Percentiles rank a stretch among this genome's conserved stretches.
Evolutionary conservation across 2,113 vertebrate genomes (phyloP).

Genomic region (Phrynocephalus versicolor): DNA sequence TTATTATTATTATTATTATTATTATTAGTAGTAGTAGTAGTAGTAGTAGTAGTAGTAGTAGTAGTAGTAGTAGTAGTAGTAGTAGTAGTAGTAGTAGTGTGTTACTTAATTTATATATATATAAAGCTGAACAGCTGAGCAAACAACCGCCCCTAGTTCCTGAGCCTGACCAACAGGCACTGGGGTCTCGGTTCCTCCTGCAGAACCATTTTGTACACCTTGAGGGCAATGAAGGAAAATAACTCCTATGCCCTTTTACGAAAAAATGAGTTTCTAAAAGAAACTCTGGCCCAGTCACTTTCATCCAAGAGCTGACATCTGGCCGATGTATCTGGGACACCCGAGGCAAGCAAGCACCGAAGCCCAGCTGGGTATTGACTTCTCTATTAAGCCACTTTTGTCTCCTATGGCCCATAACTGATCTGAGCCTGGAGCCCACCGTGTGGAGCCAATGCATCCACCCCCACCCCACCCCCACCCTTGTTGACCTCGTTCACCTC

Average conservation of each 20-base stretch:
- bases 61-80: too few relatives aligned
- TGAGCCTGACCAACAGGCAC: too few relatives aligned
- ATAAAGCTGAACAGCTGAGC: too few relatives aligned
- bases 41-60: too few relatives aligned
- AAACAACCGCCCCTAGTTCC: too few relatives aligned
- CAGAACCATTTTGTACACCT: neutral
- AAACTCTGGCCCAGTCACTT: neutral
- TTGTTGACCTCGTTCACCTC: neutral
- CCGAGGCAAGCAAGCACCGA: neutral
- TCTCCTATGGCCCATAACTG: neutral
- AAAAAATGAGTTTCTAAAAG: neutral
- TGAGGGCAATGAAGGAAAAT: neutral
- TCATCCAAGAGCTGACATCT: neutral
- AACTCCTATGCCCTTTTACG: neutral
- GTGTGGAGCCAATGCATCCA: too few relatives aligned
- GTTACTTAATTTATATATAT: too few relatives aligned
- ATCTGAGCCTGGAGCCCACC: neutral
- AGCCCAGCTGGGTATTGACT: neutral
- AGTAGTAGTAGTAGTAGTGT: too few relatives aligned
- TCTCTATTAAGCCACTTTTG: conserved; percentile 9
- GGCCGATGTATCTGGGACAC: neutral
- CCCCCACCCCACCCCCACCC: too few relatives aligned
- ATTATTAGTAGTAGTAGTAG: too few relatives aligned
- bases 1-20: too few relatives aligned
- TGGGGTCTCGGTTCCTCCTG: neutral